Conservation (phyloP, 2,888 invertebrate species). For the Linnaemya vulpina region DNA sequence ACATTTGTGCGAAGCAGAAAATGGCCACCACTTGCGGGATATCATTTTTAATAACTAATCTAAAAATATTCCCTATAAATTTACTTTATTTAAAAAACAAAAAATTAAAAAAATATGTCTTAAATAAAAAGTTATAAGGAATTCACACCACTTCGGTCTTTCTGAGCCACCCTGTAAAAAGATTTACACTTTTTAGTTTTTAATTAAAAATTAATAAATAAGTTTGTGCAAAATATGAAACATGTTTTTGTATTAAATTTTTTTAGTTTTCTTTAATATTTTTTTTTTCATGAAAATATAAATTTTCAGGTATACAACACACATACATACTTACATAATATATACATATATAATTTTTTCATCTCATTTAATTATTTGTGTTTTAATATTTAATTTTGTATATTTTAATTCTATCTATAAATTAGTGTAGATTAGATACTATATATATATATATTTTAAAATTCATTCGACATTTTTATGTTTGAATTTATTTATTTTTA, state of each 20-base stretch:
- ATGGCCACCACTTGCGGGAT: no score
- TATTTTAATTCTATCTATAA: conserved; percentile 69
- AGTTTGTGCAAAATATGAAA: conserved; percentile 63
- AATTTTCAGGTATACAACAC: conserved; percentile 25
- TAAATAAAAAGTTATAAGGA: no score
- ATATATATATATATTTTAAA: conserved; percentile 59
- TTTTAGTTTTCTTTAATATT: conserved; percentile 1
- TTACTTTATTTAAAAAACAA: no score
- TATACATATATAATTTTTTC: neutral
- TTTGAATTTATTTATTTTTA: conserved; percentile 67
- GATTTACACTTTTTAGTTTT: conserved; percentile 20
- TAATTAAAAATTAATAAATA: conserved; percentile 6
- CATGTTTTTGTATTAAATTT: conserved; percentile 7
- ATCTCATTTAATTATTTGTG: neutral
- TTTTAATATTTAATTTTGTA: conserved; percentile 58
- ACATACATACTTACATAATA: conserved; percentile 10
- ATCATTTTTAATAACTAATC: no score
- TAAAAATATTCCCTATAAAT: no score
- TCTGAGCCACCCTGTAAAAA: no score
- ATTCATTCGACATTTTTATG: conserved; percentile 42
- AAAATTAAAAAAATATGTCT: no score
- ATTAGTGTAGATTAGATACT: conserved; percentile 64
- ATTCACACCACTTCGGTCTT: no score
- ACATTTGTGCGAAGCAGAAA: no score
- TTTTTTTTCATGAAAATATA: conserved; percentile 1